phyloP scores from a whole-genome alignment of 1,140 invertebrate species.

The Ostrea edulis region DNA sequence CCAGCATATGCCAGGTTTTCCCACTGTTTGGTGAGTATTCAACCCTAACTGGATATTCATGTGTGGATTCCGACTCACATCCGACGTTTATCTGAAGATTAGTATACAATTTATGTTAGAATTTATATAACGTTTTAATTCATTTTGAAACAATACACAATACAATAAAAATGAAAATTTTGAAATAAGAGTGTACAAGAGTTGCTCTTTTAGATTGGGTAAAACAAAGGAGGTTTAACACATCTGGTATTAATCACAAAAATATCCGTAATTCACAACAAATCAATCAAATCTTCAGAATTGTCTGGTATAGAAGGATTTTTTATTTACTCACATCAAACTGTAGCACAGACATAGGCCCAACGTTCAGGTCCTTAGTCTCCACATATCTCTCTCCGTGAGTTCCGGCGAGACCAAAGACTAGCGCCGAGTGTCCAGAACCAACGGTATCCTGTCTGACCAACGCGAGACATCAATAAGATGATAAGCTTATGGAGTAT shows the following conservation, averaged over 20 bases:
- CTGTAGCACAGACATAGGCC: conserved; percentile 79
- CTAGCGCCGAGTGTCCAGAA: conserved; percentile 71
- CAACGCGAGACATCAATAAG: conserved; percentile 40
- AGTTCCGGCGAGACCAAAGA: conserved; percentile 70
- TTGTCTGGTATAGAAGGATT: neutral
- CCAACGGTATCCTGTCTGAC: conserved; percentile 67
- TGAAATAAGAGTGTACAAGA: too few species aligned
- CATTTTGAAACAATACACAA: too few species aligned
- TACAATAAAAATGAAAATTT: too few species aligned
- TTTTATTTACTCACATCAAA: conserved; percentile 78
- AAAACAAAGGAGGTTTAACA: too few species aligned
- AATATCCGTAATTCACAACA: too few species aligned
- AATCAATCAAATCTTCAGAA: too few species aligned
- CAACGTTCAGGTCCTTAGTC: conserved; percentile 78
- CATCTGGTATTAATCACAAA: too few species aligned
- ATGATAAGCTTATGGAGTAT: neutral
- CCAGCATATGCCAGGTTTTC: conserved; percentile 76
- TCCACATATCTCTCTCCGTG: conserved; percentile 77
- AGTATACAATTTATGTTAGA: neutral
- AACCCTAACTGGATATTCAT: conserved; percentile 76
- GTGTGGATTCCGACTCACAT: conserved; percentile 76
- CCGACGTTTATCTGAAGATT: conserved; percentile 79
- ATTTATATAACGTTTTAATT: too few species aligned
- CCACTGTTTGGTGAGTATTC: conserved; percentile 79
- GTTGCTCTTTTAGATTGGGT: too few species aligned